phyloP scores from a whole-genome alignment of 2,113 vertebrate genomes.

The Cygnus buccinator region DNA sequence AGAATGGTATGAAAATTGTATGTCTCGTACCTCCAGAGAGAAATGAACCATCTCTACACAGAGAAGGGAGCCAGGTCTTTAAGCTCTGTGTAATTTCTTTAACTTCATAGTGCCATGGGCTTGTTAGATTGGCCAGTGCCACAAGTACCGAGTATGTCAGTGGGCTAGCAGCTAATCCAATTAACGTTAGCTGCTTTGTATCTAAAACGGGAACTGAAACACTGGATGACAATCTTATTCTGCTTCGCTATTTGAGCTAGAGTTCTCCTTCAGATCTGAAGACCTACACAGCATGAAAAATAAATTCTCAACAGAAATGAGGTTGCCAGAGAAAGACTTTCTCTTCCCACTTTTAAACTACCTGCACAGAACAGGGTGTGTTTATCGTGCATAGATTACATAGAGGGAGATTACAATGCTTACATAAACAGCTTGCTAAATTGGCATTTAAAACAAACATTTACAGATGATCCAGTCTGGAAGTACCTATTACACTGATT shows the following conservation, averaged over 20 bases:
- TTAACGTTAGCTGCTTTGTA: constrained; percentile 57
- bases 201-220: constrained; percentile 40
- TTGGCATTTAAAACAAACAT: not conserved
- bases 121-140: not conserved
- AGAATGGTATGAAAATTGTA: not conserved
- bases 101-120: not conserved
- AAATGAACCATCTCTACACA: not conserved
- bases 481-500: not conserved
- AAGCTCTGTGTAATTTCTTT: constrained; percentile 11
- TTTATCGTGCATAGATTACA: not conserved
- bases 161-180: constrained; percentile 50
- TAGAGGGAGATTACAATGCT: not conserved
- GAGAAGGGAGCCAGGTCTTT: constrained; percentile 1
- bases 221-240: constrained; percentile 8
- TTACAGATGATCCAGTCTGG: not conserved
- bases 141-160: not conserved
- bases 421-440: not conserved
- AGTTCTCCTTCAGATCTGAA: not conserved
- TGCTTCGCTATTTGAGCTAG: constrained; percentile 19
- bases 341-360: not conserved
- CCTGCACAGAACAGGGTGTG: not conserved
- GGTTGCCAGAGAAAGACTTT: not conserved
- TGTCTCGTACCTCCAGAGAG: not conserved
- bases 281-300: not conserved
- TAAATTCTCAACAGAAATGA: not conserved